Base-by-base conservation (phyloP, 2,113 vertebrate genomes). In the Crotalus tigris region DNA sequence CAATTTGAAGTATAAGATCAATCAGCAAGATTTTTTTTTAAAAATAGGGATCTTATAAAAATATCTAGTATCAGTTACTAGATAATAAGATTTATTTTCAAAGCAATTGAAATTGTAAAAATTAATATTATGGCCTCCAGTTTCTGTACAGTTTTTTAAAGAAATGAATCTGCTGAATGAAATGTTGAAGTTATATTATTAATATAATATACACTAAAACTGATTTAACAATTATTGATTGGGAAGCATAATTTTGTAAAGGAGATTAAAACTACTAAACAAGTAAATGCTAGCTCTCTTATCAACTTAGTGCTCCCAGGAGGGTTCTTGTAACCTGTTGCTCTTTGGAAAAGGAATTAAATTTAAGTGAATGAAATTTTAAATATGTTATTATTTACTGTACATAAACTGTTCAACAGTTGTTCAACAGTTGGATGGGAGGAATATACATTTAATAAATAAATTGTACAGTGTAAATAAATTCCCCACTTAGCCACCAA, bases 61-160 rank as follows among this genome's bases (percentile, higher is more conserved):
- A 10, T 69, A 64, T 26, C 29, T 69, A 64, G 26, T n/a, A 11
- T 39, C 94, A 94, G 91, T 93, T 94, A 11, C 57, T 57, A 51
- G 94, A 91, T 95, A 88, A 94, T 93, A 51, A 0, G n/a, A 55
- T 93, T 85, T 95, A 49, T 90, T 39, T 97, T 97, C 89, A 95
- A 95, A 97, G 96, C 95, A 95, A 89, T 95, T 91, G 93, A 96
- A 96, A 95, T 95, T 96, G 89, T 19, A 26, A 53, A 91, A 57
- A 57, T 93, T 81, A 21, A 96, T 89, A 90, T 39, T 81, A 86
- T 93, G 91, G 88, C 93, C 69, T 46, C 75, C 75, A 95, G 49
- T 87, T 93, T 94, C 90, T 0, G 0, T 24, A 94, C 59, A 91
- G 91, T 93, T 91, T 46, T 85, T 24, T 58, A 5, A 29, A 91